phyloP scores from a whole-genome alignment of 2,113 vertebrate species.

The Motacilla alba region DNA sequence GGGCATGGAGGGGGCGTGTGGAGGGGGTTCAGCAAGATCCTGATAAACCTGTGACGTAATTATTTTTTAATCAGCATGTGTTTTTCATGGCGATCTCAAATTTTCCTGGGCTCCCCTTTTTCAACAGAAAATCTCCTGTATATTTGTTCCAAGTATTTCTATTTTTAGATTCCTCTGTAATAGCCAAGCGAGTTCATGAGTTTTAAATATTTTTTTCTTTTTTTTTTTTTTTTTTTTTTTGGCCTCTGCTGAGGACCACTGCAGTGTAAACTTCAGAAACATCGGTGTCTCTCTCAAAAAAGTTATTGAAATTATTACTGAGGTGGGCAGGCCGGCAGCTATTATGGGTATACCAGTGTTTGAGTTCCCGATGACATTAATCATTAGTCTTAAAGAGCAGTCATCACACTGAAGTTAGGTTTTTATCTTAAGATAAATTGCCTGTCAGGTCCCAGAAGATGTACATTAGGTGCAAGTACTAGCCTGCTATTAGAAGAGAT shows the following conservation, averaged over 20 bases:
- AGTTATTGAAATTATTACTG: not conserved
- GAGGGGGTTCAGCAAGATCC: not conserved
- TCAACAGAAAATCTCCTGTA: not conserved
- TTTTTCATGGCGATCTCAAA: not conserved
- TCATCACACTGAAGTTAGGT: not conserved
- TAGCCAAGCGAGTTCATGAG: not conserved
- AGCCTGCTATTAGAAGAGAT: not conserved
- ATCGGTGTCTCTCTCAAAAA: not conserved
- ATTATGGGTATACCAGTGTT: not conserved
- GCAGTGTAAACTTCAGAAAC: not conserved
- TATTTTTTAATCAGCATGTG: conserved; percentile 36
- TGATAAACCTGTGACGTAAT: conserved; percentile 24
- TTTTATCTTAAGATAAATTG: not conserved
- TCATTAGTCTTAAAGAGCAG: not conserved
- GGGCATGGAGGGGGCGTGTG: not conserved
- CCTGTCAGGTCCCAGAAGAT: not conserved
- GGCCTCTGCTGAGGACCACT: not conserved
- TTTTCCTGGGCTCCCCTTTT: conserved; percentile 1
- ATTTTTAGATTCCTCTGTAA: not conserved
- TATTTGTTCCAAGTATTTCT: conserved; percentile 2
- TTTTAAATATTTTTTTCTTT: not conserved
- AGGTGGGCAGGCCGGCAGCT: not conserved
- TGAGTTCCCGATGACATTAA: not conserved
- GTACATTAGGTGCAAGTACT: not conserved
- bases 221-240: not conserved